Percentiles rank a stretch among this genome's conserved stretches.
phyloP scores from a whole-genome alignment of 2,888 invertebrate species.

The Urechis unicinctus region DNA sequence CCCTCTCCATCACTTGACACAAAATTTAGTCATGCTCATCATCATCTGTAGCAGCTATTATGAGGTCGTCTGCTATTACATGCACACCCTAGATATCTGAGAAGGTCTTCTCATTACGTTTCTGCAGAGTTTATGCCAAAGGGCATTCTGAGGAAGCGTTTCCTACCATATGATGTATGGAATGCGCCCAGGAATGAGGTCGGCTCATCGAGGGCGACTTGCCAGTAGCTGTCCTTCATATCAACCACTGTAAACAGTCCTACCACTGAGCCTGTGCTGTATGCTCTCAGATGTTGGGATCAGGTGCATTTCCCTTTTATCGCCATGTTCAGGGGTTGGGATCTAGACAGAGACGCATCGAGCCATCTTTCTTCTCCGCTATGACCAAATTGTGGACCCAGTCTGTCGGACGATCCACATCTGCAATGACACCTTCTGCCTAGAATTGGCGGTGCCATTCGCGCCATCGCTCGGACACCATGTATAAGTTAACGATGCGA shows the following conservation, averaged over 20 bases:
- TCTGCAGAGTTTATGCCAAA: constrained; percentile 22
- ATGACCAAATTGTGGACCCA: constrained; percentile 20
- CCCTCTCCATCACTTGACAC: constrained; percentile 14
- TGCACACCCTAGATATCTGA: constrained; percentile 13
- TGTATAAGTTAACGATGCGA: too few species aligned
- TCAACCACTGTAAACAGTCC: constrained; percentile 17
- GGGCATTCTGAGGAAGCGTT: constrained; percentile 15
- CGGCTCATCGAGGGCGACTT: constrained; percentile 16
- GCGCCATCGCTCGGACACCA: too few species aligned
- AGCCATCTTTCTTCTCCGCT: constrained; percentile 15
- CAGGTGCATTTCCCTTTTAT: too few species aligned
- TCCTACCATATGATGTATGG: constrained; percentile 18
- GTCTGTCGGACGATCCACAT: constrained; percentile 18
- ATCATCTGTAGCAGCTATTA: constrained; percentile 17
- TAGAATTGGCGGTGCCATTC: too few species aligned
- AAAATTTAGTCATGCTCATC: constrained; percentile 19
- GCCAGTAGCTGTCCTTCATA: constrained; percentile 22
- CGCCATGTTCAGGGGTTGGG: constrained; percentile 13
- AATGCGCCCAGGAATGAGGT: constrained; percentile 20
- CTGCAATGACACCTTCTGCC: constrained; percentile 12
- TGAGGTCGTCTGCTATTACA: constrained; percentile 18
- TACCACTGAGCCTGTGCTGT: too few species aligned
- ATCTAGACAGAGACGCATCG: constrained; percentile 15
- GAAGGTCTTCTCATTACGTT: constrained; percentile 12
- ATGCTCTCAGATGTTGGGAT: too few species aligned